Conservation (phyloP, 2,888 invertebrate species). For the Helicoverpa assulta region DNA sequence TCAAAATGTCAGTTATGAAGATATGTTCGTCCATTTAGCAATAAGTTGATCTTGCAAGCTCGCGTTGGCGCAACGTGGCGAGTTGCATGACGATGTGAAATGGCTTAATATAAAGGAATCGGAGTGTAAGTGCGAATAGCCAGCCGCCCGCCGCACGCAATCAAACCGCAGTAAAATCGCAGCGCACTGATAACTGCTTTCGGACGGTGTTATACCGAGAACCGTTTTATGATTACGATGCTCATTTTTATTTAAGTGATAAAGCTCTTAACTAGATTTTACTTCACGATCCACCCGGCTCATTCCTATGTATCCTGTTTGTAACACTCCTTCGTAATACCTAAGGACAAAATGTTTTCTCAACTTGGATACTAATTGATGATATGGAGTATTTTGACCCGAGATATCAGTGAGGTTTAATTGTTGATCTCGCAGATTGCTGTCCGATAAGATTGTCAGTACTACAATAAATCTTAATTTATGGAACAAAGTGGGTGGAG, state of each 20-base stretch:
- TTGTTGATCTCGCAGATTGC: background rate
- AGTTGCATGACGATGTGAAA: slow-evolving; percentile 57
- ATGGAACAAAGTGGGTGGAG: slow-evolving; percentile 11
- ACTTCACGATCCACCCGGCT: no score
- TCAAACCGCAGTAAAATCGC: slow-evolving; percentile 82
- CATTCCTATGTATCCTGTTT: no score
- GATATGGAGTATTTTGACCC: no score
- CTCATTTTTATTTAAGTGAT: no score
- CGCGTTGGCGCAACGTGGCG: slow-evolving; percentile 41
- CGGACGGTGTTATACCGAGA: slow-evolving; percentile 61
- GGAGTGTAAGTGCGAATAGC: slow-evolving; percentile 69
- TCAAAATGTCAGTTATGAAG: background rate
- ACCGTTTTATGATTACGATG: background rate
- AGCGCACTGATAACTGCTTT: slow-evolving; percentile 73
- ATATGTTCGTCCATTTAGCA: slow-evolving; percentile 25
- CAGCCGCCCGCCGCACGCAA: slow-evolving; percentile 72
- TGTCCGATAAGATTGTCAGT: slow-evolving; percentile 16
- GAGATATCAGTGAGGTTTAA: background rate
- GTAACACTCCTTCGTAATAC: no score
- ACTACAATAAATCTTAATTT: slow-evolving; percentile 6
- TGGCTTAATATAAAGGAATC: slow-evolving; percentile 78
- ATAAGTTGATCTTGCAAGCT: slow-evolving; percentile 43
- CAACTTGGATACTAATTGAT: no score
- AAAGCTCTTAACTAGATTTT: no score
- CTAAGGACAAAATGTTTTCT: no score